Conservation (phyloP, 1,140 invertebrate genomes). For the Dryas iulia region DNA sequence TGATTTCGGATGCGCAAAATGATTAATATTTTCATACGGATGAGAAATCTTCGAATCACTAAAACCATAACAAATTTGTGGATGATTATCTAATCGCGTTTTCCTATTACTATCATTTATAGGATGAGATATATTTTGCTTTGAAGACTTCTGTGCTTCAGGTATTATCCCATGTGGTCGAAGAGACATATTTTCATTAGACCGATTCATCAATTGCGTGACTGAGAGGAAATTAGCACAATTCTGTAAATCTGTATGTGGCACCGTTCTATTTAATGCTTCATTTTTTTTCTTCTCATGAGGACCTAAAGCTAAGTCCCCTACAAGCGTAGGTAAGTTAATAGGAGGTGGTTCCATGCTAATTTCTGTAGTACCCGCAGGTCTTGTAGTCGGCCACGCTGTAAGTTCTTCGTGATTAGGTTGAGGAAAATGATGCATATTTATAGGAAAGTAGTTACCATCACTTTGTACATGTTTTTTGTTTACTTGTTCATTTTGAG, state of each 20-base stretch:
- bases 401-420: slow-evolving; percentile 63
- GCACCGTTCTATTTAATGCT: slow-evolving; percentile 40
- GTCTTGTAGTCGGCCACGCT: slow-evolving; percentile 65
- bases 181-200: slow-evolving; percentile 56
- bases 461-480: slow-evolving; percentile 63
- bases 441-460: slow-evolving; percentile 67
- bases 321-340: slow-evolving; percentile 70
- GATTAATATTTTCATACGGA: slow-evolving; percentile 53
- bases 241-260: slow-evolving; percentile 60
- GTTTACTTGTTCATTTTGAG: slow-evolving; percentile 42
- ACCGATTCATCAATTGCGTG: slow-evolving; percentile 74
- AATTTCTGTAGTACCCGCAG: slow-evolving; percentile 71
- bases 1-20: slow-evolving; percentile 56
- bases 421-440: slow-evolving; percentile 69
- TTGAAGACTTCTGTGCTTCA: slow-evolving; percentile 53
- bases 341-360: slow-evolving; percentile 74
- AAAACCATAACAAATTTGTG: slow-evolving; percentile 63
- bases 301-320: slow-evolving; percentile 69
- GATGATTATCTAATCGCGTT: slow-evolving; percentile 50
- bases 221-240: slow-evolving; percentile 72
- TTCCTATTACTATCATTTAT: slow-evolving; percentile 55
- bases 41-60: slow-evolving; percentile 57
- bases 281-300: slow-evolving; percentile 74
- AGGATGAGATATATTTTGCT: slow-evolving; percentile 50
- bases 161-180: slow-evolving; percentile 51